Conservation (phyloP, 2,113 vertebrate species). For the Hippocampus barbouri region DNA sequence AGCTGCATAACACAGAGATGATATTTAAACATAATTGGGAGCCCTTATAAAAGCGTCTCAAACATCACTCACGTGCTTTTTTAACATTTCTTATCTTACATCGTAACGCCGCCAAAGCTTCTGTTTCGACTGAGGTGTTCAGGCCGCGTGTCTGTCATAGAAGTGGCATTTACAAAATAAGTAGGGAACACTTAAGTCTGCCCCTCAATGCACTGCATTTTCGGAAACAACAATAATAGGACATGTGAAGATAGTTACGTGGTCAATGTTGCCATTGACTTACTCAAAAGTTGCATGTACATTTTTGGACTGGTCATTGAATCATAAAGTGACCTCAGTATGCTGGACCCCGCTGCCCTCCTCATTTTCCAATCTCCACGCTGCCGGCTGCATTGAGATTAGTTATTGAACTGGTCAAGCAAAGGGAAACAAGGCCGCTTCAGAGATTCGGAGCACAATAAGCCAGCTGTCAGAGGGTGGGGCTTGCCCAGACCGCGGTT, state of each 20-base stretch:
- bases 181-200: too few relatives aligned
- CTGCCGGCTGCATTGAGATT: conserved; percentile 67
- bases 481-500: conserved; percentile 43
- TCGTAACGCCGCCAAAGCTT: too few relatives aligned
- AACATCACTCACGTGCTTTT: too few relatives aligned
- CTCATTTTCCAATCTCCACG: conserved; percentile 50
- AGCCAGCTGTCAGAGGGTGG: conserved; percentile 70
- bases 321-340: conserved; percentile 36
- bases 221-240: neutral
- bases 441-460: conserved; percentile 60
- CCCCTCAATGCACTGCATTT: neutral
- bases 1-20: conserved; percentile 8
- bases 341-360: conserved; percentile 24
- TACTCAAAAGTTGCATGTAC: neutral
- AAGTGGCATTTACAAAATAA: too few relatives aligned
- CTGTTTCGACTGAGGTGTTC: too few relatives aligned
- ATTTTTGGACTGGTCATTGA: conserved; percentile 9
- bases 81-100: too few relatives aligned
- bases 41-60: neutral
- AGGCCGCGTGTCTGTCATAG: too few relatives aligned
- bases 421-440: conserved; percentile 63
- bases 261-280: neutral
- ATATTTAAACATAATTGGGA: conserved; percentile 27
- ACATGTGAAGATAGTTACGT: too few relatives aligned
- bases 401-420: conserved; percentile 71